Evolutionary conservation across 1,140 invertebrate species (phyloP).

Genomic region (Apis florea): DNA sequence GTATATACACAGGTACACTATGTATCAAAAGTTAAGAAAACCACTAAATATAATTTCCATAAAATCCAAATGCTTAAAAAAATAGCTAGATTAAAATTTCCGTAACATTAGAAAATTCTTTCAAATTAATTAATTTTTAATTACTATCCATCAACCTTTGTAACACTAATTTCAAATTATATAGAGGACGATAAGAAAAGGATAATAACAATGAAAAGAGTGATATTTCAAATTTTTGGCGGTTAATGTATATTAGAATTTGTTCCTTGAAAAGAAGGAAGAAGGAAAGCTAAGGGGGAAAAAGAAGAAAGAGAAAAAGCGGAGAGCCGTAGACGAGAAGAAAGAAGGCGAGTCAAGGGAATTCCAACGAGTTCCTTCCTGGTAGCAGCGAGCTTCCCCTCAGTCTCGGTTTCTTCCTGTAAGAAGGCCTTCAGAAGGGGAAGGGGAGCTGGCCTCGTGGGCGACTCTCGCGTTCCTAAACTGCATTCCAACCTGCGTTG

Average conservation of each 20-base stretch:
- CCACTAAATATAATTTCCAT: too few relatives aligned
- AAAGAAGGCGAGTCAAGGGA: constrained; percentile 46
- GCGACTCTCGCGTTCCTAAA: constrained; percentile 67
- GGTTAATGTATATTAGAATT: background rate
- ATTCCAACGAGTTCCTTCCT: constrained; percentile 71
- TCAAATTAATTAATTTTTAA: too few relatives aligned
- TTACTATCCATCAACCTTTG: too few relatives aligned
- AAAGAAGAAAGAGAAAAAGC: background rate
- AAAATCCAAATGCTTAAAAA: too few relatives aligned
- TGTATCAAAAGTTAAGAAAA: too few relatives aligned
- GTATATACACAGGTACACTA: too few relatives aligned
- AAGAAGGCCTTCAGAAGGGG: constrained; percentile 50
- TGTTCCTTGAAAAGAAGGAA: background rate
- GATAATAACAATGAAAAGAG: too few relatives aligned
- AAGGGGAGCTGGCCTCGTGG: constrained; percentile 53
- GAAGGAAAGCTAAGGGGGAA: background rate
- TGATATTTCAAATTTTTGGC: too few relatives aligned
- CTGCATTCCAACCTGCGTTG: constrained; percentile 71
- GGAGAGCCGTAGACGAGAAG: constrained; percentile 19
- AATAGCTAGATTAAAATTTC: too few relatives aligned
- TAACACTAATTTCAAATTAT: too few relatives aligned
- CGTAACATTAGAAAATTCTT: too few relatives aligned
- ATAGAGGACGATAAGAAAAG: too few relatives aligned
- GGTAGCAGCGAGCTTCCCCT: constrained; percentile 66
- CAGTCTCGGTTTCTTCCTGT: constrained; percentile 59